These are phyloP conservation scores for Standfussiana lucernea DNA, from an alignment of 2,888 invertebrate species.

Conservation along the genomic window DNA sequence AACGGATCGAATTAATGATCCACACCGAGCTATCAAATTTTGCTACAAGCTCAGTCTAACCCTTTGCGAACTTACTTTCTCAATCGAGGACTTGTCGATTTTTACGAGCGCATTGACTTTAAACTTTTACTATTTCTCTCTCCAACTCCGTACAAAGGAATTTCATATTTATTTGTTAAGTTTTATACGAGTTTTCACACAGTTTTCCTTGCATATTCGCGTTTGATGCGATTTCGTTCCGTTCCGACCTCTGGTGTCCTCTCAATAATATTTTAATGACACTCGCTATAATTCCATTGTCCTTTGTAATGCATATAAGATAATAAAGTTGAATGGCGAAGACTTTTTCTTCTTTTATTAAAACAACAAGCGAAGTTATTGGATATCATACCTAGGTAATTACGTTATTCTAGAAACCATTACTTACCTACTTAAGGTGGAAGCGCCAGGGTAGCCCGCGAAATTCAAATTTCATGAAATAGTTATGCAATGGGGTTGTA, in stretches of 20 bases:
- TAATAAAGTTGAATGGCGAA: slow-evolving; percentile 29
- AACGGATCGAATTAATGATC: slow-evolving; percentile 8
- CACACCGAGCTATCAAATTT: slow-evolving; percentile 32
- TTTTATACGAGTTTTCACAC: slow-evolving; percentile 27
- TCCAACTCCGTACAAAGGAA: slow-evolving; percentile 41
- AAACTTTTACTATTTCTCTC: slow-evolving; percentile 62
- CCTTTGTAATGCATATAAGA: slow-evolving; percentile 47
- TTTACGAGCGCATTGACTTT: slow-evolving; percentile 64
- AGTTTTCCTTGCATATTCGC: slow-evolving; percentile 38
- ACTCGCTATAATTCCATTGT: slow-evolving; percentile 42
- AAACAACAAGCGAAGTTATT: slow-evolving; percentile 22
- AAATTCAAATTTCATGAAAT: too few relatives aligned
- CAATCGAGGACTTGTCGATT: slow-evolving; percentile 50
- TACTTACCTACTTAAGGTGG: too few relatives aligned
- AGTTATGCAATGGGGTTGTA: too few relatives aligned
- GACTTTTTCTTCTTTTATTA: slow-evolving; percentile 29
- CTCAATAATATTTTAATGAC: slow-evolving; percentile 47
- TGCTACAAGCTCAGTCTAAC: slow-evolving; percentile 32
- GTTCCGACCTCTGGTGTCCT: slow-evolving; percentile 27
- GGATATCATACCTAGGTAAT: slow-evolving; percentile 10
- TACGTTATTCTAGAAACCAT: background rate
- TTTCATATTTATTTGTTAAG: slow-evolving; percentile 47
- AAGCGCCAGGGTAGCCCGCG: too few relatives aligned
- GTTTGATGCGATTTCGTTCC: slow-evolving; percentile 37
- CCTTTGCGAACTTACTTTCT: slow-evolving; percentile 47